phyloP scores from a whole-genome alignment of 2,888 invertebrate species.

The Pristionchus maxplancki region DNA sequence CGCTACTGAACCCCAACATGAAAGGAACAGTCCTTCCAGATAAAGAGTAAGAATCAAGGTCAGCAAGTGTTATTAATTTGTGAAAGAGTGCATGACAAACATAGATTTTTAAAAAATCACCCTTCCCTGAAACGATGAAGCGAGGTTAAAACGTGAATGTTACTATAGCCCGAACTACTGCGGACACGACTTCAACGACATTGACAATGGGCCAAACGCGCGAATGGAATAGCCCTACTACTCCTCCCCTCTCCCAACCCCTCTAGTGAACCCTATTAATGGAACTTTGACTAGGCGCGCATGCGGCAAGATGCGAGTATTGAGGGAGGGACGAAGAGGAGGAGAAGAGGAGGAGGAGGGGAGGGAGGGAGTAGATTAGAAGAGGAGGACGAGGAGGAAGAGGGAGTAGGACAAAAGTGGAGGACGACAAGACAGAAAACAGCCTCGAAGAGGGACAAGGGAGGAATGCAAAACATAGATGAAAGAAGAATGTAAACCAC shows the following conservation, averaged over 20 bases:
- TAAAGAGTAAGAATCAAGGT: too few species aligned
- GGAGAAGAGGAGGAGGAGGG: not conserved
- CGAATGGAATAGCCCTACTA: not conserved
- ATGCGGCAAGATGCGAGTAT: conserved; percentile 11
- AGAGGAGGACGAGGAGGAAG: not conserved
- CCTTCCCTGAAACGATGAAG: not conserved
- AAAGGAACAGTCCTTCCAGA: too few species aligned
- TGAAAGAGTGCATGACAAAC: too few species aligned
- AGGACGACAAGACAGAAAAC: conserved; percentile 26
- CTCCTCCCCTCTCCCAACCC: not conserved
- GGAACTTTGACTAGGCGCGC: conserved; percentile 25
- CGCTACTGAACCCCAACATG: too few species aligned
- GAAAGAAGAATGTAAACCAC: not conserved
- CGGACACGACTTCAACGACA: not conserved
- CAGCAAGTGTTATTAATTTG: too few species aligned
- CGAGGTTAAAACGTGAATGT: not conserved
- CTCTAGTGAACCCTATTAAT: conserved; percentile 35
- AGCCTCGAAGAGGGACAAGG: conserved; percentile 13
- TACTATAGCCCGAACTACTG: not conserved
- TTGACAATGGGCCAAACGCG: too few species aligned
- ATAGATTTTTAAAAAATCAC: too few species aligned
- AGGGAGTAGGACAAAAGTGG: conserved; percentile 26
- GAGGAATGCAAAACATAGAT: conserved; percentile 6
- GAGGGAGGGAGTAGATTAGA: conserved; percentile 15
- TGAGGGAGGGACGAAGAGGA: conserved; percentile 18